A percentile compares a stretch with the other conserved stretches of the same genome.
Evolutionary conservation across 1,140 invertebrate species (phyloP).

Genomic region (Drosophila repleta): DNA sequence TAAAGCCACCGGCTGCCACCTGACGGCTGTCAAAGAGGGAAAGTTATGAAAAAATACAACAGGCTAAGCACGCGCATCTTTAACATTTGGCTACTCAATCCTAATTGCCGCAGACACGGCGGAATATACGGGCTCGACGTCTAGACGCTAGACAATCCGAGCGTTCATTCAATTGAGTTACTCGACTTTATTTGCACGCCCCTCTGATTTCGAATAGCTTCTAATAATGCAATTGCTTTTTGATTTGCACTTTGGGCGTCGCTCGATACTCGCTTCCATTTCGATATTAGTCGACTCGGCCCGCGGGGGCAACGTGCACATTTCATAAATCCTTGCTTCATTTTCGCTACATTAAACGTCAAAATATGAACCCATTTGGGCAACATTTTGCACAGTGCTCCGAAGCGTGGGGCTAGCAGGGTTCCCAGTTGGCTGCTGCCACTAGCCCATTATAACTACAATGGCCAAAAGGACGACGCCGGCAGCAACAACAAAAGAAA

Average conservation of each 20-base stretch:
- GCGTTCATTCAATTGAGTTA: constrained; percentile 40
- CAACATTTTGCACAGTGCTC: constrained; percentile 65
- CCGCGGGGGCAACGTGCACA: constrained; percentile 71
- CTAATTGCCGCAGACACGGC: constrained; percentile 26
- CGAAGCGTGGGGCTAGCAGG: constrained; percentile 12
- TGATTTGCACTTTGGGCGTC: constrained; percentile 61
- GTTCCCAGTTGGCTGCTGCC: constrained; percentile 37
- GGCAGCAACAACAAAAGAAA: constrained; percentile 42
- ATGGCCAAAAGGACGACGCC: constrained; percentile 49
- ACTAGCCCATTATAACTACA: constrained; percentile 78
- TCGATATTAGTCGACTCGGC: constrained; percentile 24
- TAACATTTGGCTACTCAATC: constrained; percentile 1
- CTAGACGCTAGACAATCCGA: constrained; percentile 43
- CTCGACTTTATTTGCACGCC: constrained; percentile 39
- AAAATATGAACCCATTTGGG: constrained; percentile 81
- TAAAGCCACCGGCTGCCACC: constrained; percentile 61
- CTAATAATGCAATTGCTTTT: constrained; percentile 82
- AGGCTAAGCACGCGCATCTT: constrained; percentile 15
- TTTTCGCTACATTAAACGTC: constrained; percentile 82
- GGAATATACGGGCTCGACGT: constrained; percentile 20
- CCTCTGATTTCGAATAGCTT: constrained; percentile 53
- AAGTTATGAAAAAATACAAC: constrained; percentile 20
- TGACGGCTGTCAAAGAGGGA: constrained; percentile 21
- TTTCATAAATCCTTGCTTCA: constrained; percentile 80
- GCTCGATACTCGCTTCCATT: constrained; percentile 24